Evolutionary conservation across 2,113 vertebrate genomes (phyloP).

Genomic region (Sander vitreus): DNA sequence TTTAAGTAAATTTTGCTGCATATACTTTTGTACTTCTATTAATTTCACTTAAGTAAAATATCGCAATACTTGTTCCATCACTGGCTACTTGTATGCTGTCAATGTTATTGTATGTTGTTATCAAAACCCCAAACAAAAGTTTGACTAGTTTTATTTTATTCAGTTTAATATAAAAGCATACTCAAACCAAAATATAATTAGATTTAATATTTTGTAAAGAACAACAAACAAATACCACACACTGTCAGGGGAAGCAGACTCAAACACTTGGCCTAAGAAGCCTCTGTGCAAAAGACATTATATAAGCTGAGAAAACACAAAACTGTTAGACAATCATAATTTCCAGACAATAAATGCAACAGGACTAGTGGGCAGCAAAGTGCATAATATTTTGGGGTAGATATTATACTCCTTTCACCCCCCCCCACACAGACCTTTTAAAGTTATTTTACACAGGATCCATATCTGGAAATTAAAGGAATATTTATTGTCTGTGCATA

Average conservation of each 20-base stretch:
- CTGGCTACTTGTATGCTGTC: not conserved
- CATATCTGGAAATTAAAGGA: not conserved
- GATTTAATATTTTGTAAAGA: conserved; percentile 68
- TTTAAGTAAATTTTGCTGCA: not conserved
- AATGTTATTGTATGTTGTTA: not conserved
- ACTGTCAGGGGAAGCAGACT: conserved; percentile 51
- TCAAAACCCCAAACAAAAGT: conserved; percentile 33
- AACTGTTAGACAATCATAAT: conserved; percentile 29
- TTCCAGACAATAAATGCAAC: conserved; percentile 35
- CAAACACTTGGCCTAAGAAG: conserved; percentile 46
- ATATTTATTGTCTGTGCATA: not conserved
- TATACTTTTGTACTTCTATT: no score
- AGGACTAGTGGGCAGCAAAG: conserved; percentile 29
- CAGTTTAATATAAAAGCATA: conserved; percentile 78
- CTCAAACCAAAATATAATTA: conserved; percentile 76
- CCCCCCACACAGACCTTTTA: not conserved
- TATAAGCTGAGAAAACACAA: conserved; percentile 36
- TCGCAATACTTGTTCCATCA: not conserved
- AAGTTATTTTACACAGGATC: not conserved
- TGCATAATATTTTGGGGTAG: conserved; percentile 7
- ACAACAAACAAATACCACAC: conserved; percentile 69
- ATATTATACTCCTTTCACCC: not conserved
- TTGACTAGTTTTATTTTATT: conserved; percentile 72
- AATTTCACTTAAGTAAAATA: not conserved
- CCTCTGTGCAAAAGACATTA: conserved; percentile 53